Evolutionary conservation across 2,797 vertebrate species (phyloP).

Genomic region (Hafferia zeledoni): DNA sequence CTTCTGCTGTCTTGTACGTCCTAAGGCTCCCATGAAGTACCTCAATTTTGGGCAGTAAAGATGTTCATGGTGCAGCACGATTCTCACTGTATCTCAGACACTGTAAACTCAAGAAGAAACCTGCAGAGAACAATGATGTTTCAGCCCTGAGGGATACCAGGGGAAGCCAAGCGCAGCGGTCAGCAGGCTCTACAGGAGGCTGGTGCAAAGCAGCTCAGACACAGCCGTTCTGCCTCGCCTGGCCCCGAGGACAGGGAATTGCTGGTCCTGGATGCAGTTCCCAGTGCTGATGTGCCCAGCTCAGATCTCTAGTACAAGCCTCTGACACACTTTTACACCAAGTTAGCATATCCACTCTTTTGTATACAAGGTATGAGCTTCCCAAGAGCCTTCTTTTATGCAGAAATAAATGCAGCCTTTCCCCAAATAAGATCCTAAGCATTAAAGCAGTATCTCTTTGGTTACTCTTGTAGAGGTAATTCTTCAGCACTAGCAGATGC

Average conservation of each 20-base stretch:
- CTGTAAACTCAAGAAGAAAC: background rate
- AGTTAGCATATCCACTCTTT: background rate
- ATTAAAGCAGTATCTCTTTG: background rate
- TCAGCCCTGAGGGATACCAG: rapidly evolving
- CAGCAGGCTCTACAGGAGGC: background rate
- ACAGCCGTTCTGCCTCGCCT: rapidly evolving
- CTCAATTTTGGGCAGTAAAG: background rate
- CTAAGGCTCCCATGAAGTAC: rapidly evolving
- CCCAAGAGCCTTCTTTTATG: background rate
- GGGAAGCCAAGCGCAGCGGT: rapidly evolving
- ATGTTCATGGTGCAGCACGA: rapidly evolving
- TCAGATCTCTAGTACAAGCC: background rate
- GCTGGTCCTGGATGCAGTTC: background rate
- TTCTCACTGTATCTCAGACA: background rate
- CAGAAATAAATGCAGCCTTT: background rate
- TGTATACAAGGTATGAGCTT: background rate
- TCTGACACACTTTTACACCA: background rate
- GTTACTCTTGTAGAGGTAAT: background rate
- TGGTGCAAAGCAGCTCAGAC: rapidly evolving
- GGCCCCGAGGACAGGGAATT: background rate
- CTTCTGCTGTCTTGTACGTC: background rate
- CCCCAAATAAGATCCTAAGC: background rate
- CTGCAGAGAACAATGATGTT: background rate
- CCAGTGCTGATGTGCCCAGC: rapidly evolving
- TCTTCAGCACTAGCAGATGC: background rate